These are phyloP conservation scores for Aldabrachelys gigantea DNA, from an alignment of 2,113 vertebrate genomes.

Conservation along the genomic window DNA sequence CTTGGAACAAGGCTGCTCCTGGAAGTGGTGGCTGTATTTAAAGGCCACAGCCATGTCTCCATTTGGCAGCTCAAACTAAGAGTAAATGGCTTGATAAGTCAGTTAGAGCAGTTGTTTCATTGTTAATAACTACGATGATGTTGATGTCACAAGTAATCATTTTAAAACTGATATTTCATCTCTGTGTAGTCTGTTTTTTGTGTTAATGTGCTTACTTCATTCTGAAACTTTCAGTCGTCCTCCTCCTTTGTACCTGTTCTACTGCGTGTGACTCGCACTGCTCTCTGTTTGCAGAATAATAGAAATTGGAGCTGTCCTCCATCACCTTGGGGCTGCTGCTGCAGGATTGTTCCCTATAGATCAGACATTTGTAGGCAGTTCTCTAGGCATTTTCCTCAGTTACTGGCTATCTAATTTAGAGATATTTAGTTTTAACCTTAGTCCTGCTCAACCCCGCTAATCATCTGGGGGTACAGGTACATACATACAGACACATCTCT, in stretches of 20 bases:
- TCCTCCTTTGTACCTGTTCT: background rate
- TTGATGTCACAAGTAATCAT: background rate
- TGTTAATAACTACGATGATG: background rate
- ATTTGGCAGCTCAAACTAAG: constrained; percentile 13
- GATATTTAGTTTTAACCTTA: background rate
- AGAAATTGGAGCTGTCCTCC: background rate
- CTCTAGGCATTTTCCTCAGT: background rate
- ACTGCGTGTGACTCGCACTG: background rate
- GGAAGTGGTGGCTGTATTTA: background rate
- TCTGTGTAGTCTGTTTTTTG: background rate
- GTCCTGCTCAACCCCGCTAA: background rate
- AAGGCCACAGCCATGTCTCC: background rate
- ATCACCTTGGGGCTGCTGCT: background rate
- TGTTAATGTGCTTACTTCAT: background rate
- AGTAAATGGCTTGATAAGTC: background rate
- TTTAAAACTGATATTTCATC: background rate
- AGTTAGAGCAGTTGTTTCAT: background rate
- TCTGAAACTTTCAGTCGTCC: background rate
- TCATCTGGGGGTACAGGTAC: background rate
- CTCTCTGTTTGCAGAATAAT: background rate
- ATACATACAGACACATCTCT: background rate
- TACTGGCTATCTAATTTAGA: background rate
- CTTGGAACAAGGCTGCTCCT: background rate
- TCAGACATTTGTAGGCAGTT: background rate
- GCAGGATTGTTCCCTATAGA: background rate